Conservation (phyloP, 1,140 invertebrate genomes). For the Drosophila arizonae region DNA sequence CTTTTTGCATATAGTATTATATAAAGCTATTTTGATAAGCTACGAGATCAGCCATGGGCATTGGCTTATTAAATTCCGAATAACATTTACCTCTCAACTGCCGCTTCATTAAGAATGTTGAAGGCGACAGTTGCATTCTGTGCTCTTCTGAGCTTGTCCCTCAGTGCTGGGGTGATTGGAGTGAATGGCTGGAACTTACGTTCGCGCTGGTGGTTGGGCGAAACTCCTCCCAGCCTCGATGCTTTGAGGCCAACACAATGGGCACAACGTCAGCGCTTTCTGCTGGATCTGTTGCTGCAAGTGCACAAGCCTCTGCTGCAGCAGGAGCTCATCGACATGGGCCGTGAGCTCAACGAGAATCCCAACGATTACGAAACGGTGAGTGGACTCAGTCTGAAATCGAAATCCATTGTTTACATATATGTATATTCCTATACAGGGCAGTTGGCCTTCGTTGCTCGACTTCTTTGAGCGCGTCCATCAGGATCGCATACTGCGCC, state of each 20-base stretch:
- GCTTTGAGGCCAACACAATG: neutral
- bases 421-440: conserved; percentile 23
- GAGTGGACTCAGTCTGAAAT: neutral
- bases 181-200: conserved; percentile 22
- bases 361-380: conserved; percentile 50
- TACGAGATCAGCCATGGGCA: conserved; percentile 3
- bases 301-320: conserved; percentile 70
- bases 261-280: conserved; percentile 53
- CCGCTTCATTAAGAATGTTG: conserved; percentile 41
- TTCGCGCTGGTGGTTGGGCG: conserved; percentile 5
- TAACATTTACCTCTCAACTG: neutral
- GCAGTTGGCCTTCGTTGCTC: conserved; percentile 34
- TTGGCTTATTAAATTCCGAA: neutral
- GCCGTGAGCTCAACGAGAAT: conserved; percentile 70
- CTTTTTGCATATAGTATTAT: neutral
- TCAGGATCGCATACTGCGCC: conserved; percentile 83
- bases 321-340: conserved; percentile 66
- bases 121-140: conserved; percentile 15
- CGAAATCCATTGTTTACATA: neutral
- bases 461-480: conserved; percentile 55
- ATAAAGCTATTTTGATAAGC: conserved; percentile 16
- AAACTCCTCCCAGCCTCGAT: neutral
- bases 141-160: conserved; percentile 13
- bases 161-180: neutral
- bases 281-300: conserved; percentile 66